phyloP scores from a whole-genome alignment of 2,888 invertebrate species.

The Drosophila mulleri region DNA sequence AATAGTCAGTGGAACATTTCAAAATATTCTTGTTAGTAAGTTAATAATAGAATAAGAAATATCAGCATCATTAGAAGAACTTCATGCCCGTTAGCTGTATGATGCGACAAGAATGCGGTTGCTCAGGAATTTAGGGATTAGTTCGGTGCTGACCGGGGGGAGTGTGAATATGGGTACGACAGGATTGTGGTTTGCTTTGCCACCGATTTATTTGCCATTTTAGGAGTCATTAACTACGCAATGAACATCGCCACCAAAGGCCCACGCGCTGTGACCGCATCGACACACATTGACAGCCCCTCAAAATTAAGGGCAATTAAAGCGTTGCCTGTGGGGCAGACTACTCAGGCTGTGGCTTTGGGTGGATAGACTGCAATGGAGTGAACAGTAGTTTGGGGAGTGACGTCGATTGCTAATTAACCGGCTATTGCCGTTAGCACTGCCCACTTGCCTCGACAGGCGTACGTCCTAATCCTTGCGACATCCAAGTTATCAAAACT shows the following conservation, averaged over 20 bases:
- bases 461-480: slow-evolving; percentile 26
- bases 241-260: slow-evolving; percentile 5
- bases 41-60: not conserved
- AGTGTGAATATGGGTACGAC: not conserved
- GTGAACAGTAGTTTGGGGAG: not conserved
- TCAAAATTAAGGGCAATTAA: slow-evolving; percentile 49
- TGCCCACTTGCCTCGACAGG: slow-evolving; percentile 16
- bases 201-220: slow-evolving; percentile 54
- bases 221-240: slow-evolving; percentile 52
- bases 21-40: not conserved
- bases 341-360: slow-evolving; percentile 32
- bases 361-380: slow-evolving; percentile 7
- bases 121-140: not conserved
- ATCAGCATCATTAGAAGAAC: not conserved
- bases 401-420: slow-evolving; percentile 42
- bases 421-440: slow-evolving; percentile 16
- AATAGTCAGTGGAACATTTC: no score
- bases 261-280: slow-evolving; percentile 7
- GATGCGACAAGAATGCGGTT: not conserved
- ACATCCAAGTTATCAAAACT: slow-evolving; percentile 46
- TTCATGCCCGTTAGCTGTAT: not conserved
- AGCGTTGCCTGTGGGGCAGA: slow-evolving; percentile 19
- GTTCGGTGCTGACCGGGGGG: not conserved
- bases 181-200: slow-evolving; percentile 36
- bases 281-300: slow-evolving; percentile 17